phyloP scores from a whole-genome alignment of 2,888 invertebrate species.

The Anodontia alba region DNA sequence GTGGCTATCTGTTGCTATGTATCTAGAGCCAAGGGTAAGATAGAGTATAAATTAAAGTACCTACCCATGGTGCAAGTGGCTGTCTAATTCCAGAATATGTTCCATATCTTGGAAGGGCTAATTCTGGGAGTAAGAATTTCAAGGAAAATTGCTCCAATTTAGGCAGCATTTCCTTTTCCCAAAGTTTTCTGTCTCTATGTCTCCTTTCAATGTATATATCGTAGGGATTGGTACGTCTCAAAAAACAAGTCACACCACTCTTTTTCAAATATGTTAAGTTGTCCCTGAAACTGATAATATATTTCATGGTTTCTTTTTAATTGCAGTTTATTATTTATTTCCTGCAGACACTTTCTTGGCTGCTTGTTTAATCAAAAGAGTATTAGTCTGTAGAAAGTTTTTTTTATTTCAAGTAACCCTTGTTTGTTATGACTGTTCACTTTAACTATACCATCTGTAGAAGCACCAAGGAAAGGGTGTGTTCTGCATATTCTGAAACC shows the following conservation, averaged over 20 bases:
- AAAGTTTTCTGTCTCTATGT: constrained; percentile 14
- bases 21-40: too few relatives aligned
- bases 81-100: constrained; percentile 33
- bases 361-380: constrained; percentile 12
- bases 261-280: constrained; percentile 32
- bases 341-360: neutral
- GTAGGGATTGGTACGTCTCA: constrained; percentile 42
- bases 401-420: constrained; percentile 25
- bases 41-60: too few relatives aligned
- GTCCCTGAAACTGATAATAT: constrained; percentile 34
- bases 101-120: constrained; percentile 30
- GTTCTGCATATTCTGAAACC: constrained; percentile 4
- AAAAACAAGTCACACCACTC: constrained; percentile 37
- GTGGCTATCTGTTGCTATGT: too few relatives aligned
- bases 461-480: constrained; percentile 17
- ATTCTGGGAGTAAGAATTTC: constrained; percentile 26
- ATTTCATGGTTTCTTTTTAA: constrained; percentile 21
- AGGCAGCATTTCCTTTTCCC: constrained; percentile 32
- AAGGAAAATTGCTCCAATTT: constrained; percentile 32
- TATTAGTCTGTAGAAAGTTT: constrained; percentile 27
- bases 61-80: constrained; percentile 39
- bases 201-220: constrained; percentile 37
- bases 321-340: neutral
- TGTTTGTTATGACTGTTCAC: neutral
- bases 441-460: constrained; percentile 25